phyloP scores from a whole-genome alignment of 1,140 invertebrate species.

The Cardiocondyla obscurior region DNA sequence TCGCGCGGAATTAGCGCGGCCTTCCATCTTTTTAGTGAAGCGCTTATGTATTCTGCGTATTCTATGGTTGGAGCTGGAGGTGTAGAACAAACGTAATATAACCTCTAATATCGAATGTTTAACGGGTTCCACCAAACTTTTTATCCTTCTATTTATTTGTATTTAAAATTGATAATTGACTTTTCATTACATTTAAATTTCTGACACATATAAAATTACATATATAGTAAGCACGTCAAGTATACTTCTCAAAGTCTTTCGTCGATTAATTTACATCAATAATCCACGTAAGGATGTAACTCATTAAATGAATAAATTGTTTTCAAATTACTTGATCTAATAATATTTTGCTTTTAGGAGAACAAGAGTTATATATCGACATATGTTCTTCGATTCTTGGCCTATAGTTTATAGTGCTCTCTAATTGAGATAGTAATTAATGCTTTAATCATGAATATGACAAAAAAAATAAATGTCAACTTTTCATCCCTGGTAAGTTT shows the following conservation, averaged over 20 bases:
- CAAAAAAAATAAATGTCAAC: slow-evolving; percentile 80
- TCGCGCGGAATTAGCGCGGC: too few relatives aligned
- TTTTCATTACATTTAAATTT: too few relatives aligned
- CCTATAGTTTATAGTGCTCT: neutral
- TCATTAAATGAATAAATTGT: neutral
- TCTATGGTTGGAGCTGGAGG: too few relatives aligned
- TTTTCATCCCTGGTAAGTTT: slow-evolving; percentile 79
- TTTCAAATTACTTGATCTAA: neutral
- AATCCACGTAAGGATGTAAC: neutral
- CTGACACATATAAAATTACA: too few relatives aligned
- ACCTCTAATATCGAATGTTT: too few relatives aligned
- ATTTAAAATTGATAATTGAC: too few relatives aligned
- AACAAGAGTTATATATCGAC: neutral
- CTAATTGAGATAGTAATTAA: neutral
- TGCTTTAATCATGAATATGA: slow-evolving; percentile 70
- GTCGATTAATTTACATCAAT: neutral
- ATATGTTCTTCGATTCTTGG: neutral
- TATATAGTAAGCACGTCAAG: too few relatives aligned
- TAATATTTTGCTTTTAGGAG: neutral
- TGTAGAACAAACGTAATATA: too few relatives aligned
- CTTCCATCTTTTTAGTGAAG: too few relatives aligned
- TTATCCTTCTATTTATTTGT: too few relatives aligned
- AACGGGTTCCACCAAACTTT: too few relatives aligned
- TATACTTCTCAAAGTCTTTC: neutral
- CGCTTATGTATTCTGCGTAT: too few relatives aligned